Evolutionary conservation across 2,888 invertebrate species (phyloP).

Genomic region (Cephus spinipes): DNA sequence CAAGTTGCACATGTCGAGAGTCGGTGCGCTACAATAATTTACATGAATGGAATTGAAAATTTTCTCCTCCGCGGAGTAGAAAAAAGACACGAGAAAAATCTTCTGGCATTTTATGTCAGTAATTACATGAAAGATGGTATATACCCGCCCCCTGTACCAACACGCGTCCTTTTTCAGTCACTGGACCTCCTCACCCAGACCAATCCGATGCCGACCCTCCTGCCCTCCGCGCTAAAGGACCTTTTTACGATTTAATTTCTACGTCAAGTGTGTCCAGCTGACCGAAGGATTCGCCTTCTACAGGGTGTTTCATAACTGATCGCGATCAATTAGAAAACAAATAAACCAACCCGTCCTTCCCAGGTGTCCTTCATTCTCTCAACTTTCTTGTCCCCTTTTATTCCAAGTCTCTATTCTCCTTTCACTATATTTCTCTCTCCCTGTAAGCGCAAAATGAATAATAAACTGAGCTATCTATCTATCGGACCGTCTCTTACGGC

Average conservation of each 20-base stretch:
- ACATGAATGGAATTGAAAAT: constrained; percentile 67
- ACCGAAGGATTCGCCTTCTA: constrained; percentile 13
- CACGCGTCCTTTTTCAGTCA: constrained; percentile 32
- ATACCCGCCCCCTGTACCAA: constrained; percentile 33
- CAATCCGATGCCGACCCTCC: constrained; percentile 22
- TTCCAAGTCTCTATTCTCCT: not conserved
- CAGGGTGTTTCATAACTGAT: not conserved
- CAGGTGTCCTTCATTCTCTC: not conserved
- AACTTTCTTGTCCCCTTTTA: not conserved
- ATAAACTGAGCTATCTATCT: not conserved
- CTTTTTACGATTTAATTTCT: constrained; percentile 54
- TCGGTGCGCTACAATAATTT: constrained; percentile 66
- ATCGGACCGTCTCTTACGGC: constrained; percentile 4
- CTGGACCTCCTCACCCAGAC: constrained; percentile 25
- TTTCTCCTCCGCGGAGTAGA: constrained; percentile 63
- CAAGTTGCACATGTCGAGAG: constrained; percentile 67
- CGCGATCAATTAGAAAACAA: not conserved
- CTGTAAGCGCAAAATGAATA: not conserved
- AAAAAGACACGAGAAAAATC: constrained; percentile 58
- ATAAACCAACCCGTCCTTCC: not conserved
- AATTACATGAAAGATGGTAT: constrained; percentile 63
- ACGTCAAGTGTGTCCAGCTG: constrained; percentile 49
- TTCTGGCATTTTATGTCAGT: constrained; percentile 60
- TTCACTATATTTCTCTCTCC: not conserved
- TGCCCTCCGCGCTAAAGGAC: constrained; percentile 23